Evolutionary conservation across 92 coral and sea anemone genomes (phyloP), one percentile per base, ranked within the genome.

Genomic region (Actinostola sp.): DNA sequence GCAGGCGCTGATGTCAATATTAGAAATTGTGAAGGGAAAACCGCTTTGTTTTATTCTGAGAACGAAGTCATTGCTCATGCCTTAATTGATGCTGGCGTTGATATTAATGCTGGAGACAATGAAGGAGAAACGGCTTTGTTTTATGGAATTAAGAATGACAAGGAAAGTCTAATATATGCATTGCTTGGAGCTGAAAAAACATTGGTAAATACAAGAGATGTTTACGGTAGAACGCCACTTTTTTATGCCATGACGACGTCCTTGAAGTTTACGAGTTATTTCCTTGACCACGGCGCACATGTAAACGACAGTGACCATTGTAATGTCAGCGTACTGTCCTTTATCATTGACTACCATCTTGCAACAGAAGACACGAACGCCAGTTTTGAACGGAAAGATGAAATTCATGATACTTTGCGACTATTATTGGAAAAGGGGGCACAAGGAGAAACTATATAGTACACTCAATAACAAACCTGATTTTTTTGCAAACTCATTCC

Each of bases 1-100:
- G 2, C 23, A 11, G 73, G 64, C 11, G 54, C 63, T 20, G 72
- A 75, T 36, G 63, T 75, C 25, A 52, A 75, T 28, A 10, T 48
- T 8, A 32, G 25, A 2, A 50, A 63, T 27, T 29, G 35, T 0
- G 0, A 41, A 0, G 69, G 69, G 0, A 21, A 58, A 38, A 72
- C 78, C 9, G 78, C 78, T 1, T 25, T 72, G 67, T 0, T 29
- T 41, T 6, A 53, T 29, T 34, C 52, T 2, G 60, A 21, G 0
- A 49, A 29, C 0, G 21, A 67, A 10, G 10, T 0, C 24, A 19
- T 48, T 0, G 39, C 14, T 19, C 14, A 8, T 0, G 2, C 38
- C 25, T 25, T 66, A 0, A 20, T 66, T 20, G 2, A 43, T 0
- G 38, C 17, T 11, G 72, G 58, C 13, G 58, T 3, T 19, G 53